These are phyloP conservation scores for Acromyrmex charruanus DNA, from an alignment of 1,140 invertebrate species.

Conservation along the genomic window DNA sequence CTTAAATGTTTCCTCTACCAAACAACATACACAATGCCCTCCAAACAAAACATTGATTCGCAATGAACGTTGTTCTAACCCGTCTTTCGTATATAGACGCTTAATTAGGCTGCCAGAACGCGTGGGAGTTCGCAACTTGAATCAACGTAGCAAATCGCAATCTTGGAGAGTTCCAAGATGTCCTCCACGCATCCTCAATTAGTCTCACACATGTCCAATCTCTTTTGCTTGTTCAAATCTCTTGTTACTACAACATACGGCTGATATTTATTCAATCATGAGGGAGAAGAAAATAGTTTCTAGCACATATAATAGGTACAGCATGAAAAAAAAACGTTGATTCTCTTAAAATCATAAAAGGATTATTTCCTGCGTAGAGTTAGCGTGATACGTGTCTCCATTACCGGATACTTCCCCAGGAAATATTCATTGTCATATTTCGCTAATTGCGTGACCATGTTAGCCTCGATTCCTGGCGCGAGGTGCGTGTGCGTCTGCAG, in stretches of 20 bases:
- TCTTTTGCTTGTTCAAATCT: constrained; percentile 36
- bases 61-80: constrained; percentile 64
- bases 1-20: constrained; percentile 12
- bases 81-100: constrained; percentile 69
- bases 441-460: constrained; percentile 59
- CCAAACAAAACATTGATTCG: constrained; percentile 42
- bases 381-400: constrained; percentile 49
- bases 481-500: constrained; percentile 43
- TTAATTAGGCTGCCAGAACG: constrained; percentile 73
- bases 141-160: constrained; percentile 59
- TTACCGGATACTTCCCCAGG: constrained; percentile 28
- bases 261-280: background rate
- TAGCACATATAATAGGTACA: no score
- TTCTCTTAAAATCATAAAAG: constrained; percentile 31
- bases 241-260: background rate
- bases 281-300: background rate
- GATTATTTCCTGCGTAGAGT: constrained; percentile 42
- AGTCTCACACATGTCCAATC: constrained; percentile 36
- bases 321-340: background rate
- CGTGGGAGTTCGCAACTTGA: constrained; percentile 74
- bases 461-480: constrained; percentile 45
- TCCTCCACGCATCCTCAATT: constrained; percentile 64
- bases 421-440: constrained; percentile 59
- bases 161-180: constrained; percentile 44
- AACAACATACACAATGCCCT: constrained; percentile 14